These are phyloP conservation scores for Bembecia ichneumoniformis DNA, from an alignment of 2,888 invertebrate species.

Conservation along the genomic window DNA sequence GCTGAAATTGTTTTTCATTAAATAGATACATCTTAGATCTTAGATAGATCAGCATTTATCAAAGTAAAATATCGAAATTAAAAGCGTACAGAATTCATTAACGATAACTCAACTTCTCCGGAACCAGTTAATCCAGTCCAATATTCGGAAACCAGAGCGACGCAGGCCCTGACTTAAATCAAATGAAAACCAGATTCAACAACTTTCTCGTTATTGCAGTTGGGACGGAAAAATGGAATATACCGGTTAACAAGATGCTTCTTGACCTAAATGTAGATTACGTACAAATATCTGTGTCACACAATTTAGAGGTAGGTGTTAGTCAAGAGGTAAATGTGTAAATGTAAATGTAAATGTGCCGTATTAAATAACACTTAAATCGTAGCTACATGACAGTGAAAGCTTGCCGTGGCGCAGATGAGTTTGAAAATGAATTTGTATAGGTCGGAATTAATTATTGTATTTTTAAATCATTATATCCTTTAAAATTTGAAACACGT, in stretches of 20 bases:
- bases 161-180: constrained; percentile 34
- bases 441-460: too few relatives aligned
- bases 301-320: constrained; percentile 31
- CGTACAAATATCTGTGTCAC: not conserved
- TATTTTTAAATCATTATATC: too few relatives aligned
- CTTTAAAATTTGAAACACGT: too few relatives aligned
- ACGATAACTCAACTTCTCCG: constrained; percentile 12
- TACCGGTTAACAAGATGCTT: constrained; percentile 6
- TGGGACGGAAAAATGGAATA: constrained; percentile 28
- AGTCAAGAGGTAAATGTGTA: constrained; percentile 15
- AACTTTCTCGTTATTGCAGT: constrained; percentile 45
- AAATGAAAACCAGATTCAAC: constrained; percentile 36
- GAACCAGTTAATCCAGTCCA: constrained; percentile 31
- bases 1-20: too few relatives aligned
- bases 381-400: constrained; percentile 45
- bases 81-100: constrained; percentile 6
- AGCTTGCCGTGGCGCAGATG: constrained; percentile 30
- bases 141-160: constrained; percentile 34
- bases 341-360: constrained; percentile 45
- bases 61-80: not conserved
- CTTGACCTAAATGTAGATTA: not conserved
- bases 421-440: not conserved
- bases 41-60: too few relatives aligned
- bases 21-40: too few relatives aligned
- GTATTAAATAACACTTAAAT: constrained; percentile 53